phyloP scores from a whole-genome alignment of 2,113 vertebrate species.

The Cepphus grylle region DNA sequence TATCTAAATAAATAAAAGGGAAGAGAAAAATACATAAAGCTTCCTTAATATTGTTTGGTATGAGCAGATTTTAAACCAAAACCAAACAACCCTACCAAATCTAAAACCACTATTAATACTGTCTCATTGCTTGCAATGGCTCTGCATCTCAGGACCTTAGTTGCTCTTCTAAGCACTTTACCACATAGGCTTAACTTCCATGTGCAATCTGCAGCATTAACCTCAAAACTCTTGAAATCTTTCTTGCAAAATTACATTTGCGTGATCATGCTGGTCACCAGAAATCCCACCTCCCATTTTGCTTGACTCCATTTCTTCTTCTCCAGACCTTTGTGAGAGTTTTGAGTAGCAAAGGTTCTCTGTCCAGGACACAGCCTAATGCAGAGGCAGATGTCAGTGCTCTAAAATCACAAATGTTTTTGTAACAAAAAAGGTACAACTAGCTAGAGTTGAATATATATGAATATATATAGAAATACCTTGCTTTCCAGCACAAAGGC shows the following conservation, averaged over 20 bases:
- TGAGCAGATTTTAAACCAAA: neutral
- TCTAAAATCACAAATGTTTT: neutral
- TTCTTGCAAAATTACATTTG: neutral
- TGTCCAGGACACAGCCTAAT: slow-evolving; percentile 15
- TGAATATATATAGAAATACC: neutral
- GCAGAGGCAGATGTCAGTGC: neutral
- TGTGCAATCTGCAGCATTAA: slow-evolving; percentile 4
- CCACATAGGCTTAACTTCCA: neutral
- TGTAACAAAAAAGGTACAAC: neutral
- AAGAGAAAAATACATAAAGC: slow-evolving; percentile 3
- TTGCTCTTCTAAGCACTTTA: neutral
- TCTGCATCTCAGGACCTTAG: neutral
- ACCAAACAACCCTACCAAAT: neutral
- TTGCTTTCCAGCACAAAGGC: neutral
- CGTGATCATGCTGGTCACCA: neutral
- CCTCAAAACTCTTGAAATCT: slow-evolving; percentile 26
- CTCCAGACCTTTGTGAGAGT: neutral
- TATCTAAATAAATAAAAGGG: slow-evolving; percentile 29
- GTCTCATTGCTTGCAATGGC: neutral
- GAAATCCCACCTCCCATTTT: neutral
- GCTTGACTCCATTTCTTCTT: neutral
- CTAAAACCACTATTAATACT: neutral
- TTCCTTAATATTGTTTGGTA: slow-evolving; percentile 34
- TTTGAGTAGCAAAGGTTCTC: slow-evolving; percentile 39
- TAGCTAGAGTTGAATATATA: neutral